Percentiles rank a stretch among this genome's conserved stretches.
phyloP scores from a whole-genome alignment of 2,888 invertebrate genomes.

The Stegophylla sp. region DNA sequence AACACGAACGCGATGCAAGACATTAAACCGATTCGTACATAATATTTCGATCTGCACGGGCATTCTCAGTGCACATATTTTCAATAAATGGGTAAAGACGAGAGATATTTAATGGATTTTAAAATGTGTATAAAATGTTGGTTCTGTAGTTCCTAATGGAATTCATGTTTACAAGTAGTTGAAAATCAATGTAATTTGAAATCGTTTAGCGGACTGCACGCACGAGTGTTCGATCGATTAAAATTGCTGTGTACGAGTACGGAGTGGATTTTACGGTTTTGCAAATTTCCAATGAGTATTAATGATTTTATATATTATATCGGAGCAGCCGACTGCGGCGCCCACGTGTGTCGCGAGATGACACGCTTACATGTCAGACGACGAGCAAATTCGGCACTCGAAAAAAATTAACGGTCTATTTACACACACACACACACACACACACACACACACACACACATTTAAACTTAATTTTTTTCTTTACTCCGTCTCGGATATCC shows the following conservation, averaged over 20 bases:
- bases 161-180: neutral
- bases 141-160: neutral
- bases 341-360: slow-evolving; percentile 21
- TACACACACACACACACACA: neutral
- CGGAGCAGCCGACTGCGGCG: neutral
- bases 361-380: neutral
- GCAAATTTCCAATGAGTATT: neutral
- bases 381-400: neutral
- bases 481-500: neutral
- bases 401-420: slow-evolving; percentile 36
- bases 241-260: neutral
- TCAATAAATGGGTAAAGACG: slow-evolving; percentile 7
- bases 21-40: neutral
- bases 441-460: neutral
- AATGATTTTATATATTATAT: too few species aligned
- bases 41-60: neutral
- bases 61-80: neutral
- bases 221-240: neutral
- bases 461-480: slow-evolving; percentile 11
- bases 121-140: neutral
- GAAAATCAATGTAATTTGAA: slow-evolving; percentile 15
- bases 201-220: neutral
- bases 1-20: neutral
- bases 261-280: neutral
- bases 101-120: neutral